phyloP scores from a whole-genome alignment of 2,888 invertebrate species.

The Nasonia oneida region DNA sequence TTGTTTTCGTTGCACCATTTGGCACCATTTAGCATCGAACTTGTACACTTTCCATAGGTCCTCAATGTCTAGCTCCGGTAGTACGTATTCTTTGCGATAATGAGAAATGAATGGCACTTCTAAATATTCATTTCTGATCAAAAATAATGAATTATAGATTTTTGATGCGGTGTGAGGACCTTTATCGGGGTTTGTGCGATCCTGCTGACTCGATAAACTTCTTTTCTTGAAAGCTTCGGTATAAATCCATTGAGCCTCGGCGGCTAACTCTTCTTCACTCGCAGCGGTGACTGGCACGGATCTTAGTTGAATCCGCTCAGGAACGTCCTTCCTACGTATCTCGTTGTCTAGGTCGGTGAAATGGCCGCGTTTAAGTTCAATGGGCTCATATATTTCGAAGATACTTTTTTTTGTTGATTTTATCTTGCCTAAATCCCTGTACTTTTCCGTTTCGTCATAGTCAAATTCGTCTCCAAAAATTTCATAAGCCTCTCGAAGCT shows the following conservation, averaged over 20 bases:
- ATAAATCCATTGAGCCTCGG: slow-evolving; percentile 99
- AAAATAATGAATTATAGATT: slow-evolving; percentile 95
- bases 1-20: neutral
- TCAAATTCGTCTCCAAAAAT: slow-evolving; percentile 99
- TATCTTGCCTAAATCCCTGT: too few species aligned
- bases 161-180: slow-evolving; percentile 89
- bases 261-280: slow-evolving; percentile 91
- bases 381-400: slow-evolving; percentile 97
- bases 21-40: slow-evolving; percentile 86
- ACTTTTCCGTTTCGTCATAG: slow-evolving; percentile 92
- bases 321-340: slow-evolving; percentile 93
- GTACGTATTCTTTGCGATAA: slow-evolving; percentile 97
- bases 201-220: too few species aligned
- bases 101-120: too few species aligned
- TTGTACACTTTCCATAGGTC: slow-evolving; percentile 99
- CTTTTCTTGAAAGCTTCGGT: slow-evolving; percentile 88
- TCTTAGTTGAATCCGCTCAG: slow-evolving; percentile 95
- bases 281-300: slow-evolving; percentile 92
- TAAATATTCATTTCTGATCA: too few species aligned
- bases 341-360: slow-evolving; percentile 96
- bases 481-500: slow-evolving; percentile 98
- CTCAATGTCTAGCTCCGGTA: slow-evolving; percentile 95
- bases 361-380: slow-evolving; percentile 96
- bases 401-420: slow-evolving; percentile 91
- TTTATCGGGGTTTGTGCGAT: slow-evolving; percentile 75